These are phyloP conservation scores for Melangyna quadrimaculata DNA, from an alignment of 2,888 invertebrate genomes.

Conservation along the genomic window DNA sequence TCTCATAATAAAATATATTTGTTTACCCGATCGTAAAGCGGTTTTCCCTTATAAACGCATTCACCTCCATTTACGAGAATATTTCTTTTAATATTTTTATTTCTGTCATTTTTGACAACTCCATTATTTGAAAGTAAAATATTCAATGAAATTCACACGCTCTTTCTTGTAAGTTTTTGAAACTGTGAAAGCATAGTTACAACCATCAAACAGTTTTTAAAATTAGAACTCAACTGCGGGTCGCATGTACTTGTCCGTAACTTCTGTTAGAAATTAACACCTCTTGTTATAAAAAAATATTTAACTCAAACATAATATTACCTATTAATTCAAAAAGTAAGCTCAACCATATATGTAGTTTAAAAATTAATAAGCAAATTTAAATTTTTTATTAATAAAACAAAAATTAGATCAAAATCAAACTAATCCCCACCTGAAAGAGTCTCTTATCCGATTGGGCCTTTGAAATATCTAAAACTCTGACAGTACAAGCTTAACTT, in stretches of 20 bases:
- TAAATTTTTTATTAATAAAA: too few relatives aligned
- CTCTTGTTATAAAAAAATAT: not conserved
- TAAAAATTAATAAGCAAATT: too few relatives aligned
- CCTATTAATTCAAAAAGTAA: too few relatives aligned
- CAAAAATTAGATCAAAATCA: too few relatives aligned
- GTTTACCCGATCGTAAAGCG: too few relatives aligned
- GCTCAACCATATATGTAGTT: too few relatives aligned
- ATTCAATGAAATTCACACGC: constrained; percentile 34
- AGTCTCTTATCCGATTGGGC: too few relatives aligned
- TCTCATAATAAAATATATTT: too few relatives aligned
- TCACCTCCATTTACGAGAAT: not conserved
- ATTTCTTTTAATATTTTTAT: not conserved
- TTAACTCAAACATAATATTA: too few relatives aligned
- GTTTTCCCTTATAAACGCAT: not conserved
- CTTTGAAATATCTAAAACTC: too few relatives aligned
- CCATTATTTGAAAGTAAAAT: constrained; percentile 46
- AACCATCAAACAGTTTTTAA: not conserved
- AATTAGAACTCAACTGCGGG: not conserved
- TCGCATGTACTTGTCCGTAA: not conserved
- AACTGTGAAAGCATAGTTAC: constrained; percentile 8
- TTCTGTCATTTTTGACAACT: constrained; percentile 34
- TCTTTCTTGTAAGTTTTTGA: not conserved
- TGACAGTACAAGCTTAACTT: too few relatives aligned
- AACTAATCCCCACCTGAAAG: too few relatives aligned
- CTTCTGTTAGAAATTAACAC: not conserved